These are phyloP conservation scores for Sinocyclocheilus anophthalmus DNA, from an alignment of 2,113 vertebrate species.

Conservation along the genomic window DNA sequence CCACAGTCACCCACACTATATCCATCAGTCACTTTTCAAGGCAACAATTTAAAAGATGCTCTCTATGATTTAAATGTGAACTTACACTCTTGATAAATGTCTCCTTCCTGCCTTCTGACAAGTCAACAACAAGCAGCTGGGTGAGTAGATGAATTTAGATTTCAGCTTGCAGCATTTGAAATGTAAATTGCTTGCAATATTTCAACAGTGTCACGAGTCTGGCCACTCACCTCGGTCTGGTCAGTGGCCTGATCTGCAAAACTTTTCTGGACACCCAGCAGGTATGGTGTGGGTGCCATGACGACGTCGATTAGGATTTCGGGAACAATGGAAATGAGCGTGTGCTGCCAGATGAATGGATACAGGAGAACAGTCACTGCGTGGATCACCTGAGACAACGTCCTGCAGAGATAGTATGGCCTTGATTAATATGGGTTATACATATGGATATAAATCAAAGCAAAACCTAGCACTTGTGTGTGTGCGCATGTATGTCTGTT, in stretches of 20 bases:
- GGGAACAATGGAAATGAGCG: conserved; percentile 92
- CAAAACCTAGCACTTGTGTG: background rate
- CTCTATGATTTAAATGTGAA: conserved; percentile 26
- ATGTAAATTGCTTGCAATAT: background rate
- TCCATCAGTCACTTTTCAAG: background rate
- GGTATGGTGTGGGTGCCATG: conserved; percentile 93
- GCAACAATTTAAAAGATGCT: background rate
- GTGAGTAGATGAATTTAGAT: background rate
- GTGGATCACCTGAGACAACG: conserved; percentile 91
- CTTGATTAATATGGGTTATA: background rate
- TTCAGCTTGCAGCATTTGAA: background rate
- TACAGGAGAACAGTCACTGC: conserved; percentile 90
- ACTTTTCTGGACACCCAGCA: conserved; percentile 88
- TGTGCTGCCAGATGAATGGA: conserved; percentile 97
- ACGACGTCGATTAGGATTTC: conserved; percentile 89
- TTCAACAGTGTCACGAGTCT: background rate
- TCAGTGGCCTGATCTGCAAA: conserved; percentile 79
- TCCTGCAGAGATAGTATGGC: conserved; percentile 67
- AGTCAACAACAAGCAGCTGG: conserved; percentile 87
- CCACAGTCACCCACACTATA: background rate
- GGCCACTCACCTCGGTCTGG: conserved; percentile 74
- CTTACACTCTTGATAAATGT: conserved; percentile 82
- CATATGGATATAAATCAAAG: background rate
- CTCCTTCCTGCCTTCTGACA: conserved; percentile 75
- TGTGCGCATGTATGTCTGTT: background rate